Conservation (phyloP, 2,113 vertebrate species). For the Pyxicephalus adspersus region DNA sequence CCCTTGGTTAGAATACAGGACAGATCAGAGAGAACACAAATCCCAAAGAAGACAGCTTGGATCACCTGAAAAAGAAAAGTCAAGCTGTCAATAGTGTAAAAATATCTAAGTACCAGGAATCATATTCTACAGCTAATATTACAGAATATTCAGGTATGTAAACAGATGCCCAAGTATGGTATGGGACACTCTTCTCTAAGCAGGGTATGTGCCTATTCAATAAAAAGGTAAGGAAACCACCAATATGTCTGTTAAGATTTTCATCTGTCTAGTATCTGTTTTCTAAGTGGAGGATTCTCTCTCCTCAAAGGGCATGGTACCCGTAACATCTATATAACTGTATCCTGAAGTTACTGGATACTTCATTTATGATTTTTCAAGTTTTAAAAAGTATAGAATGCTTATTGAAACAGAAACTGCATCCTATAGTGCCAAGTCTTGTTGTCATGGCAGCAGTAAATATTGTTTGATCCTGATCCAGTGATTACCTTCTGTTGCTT, state of each 20-base stretch:
- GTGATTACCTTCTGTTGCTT: slow-evolving; percentile 6
- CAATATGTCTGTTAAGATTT: too few relatives aligned
- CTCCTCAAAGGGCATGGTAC: too few relatives aligned
- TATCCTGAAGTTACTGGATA: too few relatives aligned
- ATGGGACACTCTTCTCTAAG: too few relatives aligned
- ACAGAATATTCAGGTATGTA: not conserved
- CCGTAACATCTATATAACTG: too few relatives aligned
- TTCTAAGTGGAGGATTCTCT: too few relatives aligned
- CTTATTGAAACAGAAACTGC: slow-evolving; percentile 17
- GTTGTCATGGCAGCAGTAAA: slow-evolving; percentile 44
- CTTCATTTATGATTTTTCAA: not conserved
- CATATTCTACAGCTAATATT: not conserved
- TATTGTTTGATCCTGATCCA: slow-evolving; percentile 32
- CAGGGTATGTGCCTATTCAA: too few relatives aligned
- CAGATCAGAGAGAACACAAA: slow-evolving; percentile 93
- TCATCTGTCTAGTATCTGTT: too few relatives aligned
- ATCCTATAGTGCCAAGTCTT: slow-evolving; percentile 22
- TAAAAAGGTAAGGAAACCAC: too few relatives aligned
- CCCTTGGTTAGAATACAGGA: slow-evolving; percentile 93
- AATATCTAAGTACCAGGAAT: too few relatives aligned
- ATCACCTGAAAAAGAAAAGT: slow-evolving; percentile 79
- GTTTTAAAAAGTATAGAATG: not conserved
- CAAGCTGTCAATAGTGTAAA: not conserved
- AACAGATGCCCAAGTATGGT: too few relatives aligned
- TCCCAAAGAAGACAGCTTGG: slow-evolving; percentile 93